Evolutionary conservation across 2,797 vertebrate genomes (phyloP), one percentile per base, ranked within the genome.

Genomic region (Borostomias antarcticus): DNA sequence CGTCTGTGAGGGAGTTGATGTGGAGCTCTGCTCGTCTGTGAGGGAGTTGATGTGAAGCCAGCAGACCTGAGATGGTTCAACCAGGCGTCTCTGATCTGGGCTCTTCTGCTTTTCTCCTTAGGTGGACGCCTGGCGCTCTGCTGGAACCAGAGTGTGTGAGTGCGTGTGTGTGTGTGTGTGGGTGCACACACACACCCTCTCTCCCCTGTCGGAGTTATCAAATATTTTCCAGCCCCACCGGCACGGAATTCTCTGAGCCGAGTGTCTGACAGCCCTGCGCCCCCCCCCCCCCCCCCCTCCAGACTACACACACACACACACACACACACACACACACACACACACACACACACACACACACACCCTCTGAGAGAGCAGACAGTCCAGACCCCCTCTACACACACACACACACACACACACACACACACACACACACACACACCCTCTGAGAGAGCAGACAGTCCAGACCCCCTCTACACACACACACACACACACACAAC

Each of bases 51-150:
- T n/a, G n/a, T n/a, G n/a, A n/a, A n/a, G 5, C 33, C 10, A 19
- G 35, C 35, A 28, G 11, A 15, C 10, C 19, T 26, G 8, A 11
- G 15, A 2, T 30, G 15, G 5, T 5, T 56, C 30, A 17, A 26
- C 28, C 59, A 13, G 17, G 15, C 26, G 51, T 29, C 59, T 58
- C 60, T 73, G 63, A 68, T 32, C 1, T 48, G 21, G 26, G 50
- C 32, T 56, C 53, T 45, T 23, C 53, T 75, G 61, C 65, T 76
- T 64, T 80, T 70, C 29, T 79, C 3, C 76, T 69, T 82, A 88
- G 86, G 80, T 86, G 53, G 71, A 67, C n/a, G 29, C 33, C 68
- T 81, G 70, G 73, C 66, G 72, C 57, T 63, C 75, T 68, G 70
- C 66, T 75, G 54, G 53, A 70, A 45, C 73, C 66, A 19, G 56